Evolutionary conservation across 2,888 invertebrate species (phyloP), one percentile per base, ranked within the genome.

Genomic region (Tortrix viridana): DNA sequence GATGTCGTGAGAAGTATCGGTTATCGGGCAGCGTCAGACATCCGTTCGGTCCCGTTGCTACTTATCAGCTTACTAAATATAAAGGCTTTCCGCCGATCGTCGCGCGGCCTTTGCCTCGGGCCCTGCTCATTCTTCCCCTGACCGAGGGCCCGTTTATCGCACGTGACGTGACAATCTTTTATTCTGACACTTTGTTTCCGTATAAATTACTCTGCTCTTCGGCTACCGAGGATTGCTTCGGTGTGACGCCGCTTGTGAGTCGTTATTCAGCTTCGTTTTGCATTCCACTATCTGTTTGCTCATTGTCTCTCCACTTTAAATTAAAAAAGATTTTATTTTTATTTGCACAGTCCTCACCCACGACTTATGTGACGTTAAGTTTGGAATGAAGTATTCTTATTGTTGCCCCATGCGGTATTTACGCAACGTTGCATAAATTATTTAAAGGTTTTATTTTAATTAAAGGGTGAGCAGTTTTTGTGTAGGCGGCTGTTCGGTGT

Each of bases 241-340:
- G 80, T 77, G 79, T 82, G 76, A 79, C 80, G 76, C 76, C 58
- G 65, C 75, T 81, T 80, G 80, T 82, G 84, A 79, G 76, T 82
- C 65, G 81, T 80, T 80, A 79, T 80, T 81, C 74, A 71, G 72
- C 71, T 79, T 88, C 84, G 82, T 90, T 91, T 92, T 90, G 88
- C 89, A 90, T 92, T 89, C 90, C 84, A 70, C 84, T 89, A 89
- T 84, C 88, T 89, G 88, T 89, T 90, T 87, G 89, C 84, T 91
- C 91, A 89, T 90, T 90, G 91, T 90, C 88, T 89, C 85, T 80
- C 80, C 77, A 81, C 72, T 84, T 90, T 86, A 86, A 89, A 86
- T 86, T 84, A 82, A 88, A 88, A 88, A 86, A 86, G 82, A 76
- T 79, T 84, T 79, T 76, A 78, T 84, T 87, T 88, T 87, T 85